Evolutionary conservation across 2,888 invertebrate genomes (phyloP), one percentile per base, ranked within the genome.

Genomic region (Leucophenga montana): DNA sequence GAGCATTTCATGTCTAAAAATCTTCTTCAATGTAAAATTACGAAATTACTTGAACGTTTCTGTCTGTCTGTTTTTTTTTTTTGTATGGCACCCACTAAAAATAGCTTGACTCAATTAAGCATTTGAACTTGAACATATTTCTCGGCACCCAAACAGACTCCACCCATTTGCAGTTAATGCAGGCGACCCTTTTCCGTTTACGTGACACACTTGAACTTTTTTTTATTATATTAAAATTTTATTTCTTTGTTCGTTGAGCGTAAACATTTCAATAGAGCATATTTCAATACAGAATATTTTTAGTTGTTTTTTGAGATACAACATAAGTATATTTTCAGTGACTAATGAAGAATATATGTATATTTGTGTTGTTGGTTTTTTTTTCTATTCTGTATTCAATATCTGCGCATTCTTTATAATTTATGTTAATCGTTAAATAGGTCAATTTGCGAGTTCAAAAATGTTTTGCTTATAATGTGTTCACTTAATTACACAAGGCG

Each of bases 391-490:
- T 39, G n/a, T 11, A 39, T 39, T 56, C 22, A 22, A 22, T 56
- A 56, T 56, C 20, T 57, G 16, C 59, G 59, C 16, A 16, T 39
- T 39, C n/a, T n/a, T 33, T 27, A 31, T 57, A 57, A 57, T 57
- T 57, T 57, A 31, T 61, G 59, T 39, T 61, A 61, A 61, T 33
- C 59, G 33, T 61, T 61, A 73, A 68, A 39, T 79, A 64, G 78
- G 79, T 79, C 76, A 78, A 77, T 70, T 69, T 73, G 70, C 3
- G 70, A 71, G 78, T 72, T 76, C 78, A 77, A 73, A 70, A 53
- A 66, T 54, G 54, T 66, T 33, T 66, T 27, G 11, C 33, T 39
- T 39, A 39, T 11, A 11, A 11, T 39, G 11, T 39, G 8, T 39
- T 8, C 11, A 11, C 5, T 11, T 39, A 39, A 39, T 39, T 39